Base-by-base conservation (phyloP, 2,113 vertebrate species). In the Atractosteus spatula region DNA sequence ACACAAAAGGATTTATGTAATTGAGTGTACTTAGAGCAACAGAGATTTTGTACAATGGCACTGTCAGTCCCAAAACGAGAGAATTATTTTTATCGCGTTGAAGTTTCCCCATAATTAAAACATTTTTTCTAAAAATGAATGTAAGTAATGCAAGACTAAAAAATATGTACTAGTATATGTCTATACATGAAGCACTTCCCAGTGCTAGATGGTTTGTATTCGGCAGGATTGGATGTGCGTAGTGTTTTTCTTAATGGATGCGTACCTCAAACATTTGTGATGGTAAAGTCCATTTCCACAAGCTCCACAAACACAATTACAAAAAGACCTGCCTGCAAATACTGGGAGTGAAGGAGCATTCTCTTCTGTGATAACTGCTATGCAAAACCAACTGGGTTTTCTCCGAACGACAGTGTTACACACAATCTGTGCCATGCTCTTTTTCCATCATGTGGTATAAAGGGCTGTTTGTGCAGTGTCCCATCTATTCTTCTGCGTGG, bases 381-480 rank as follows among this genome's bases (percentile, higher is more conserved):
- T 66, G 62, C 55, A 68, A 71, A 54, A 75, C 41, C 62, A 12
- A 8, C 54, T 74, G 71, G 47, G 71, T 77, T 75, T 74, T 62
- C 74, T 59, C 11, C 13, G 13, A 59, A 59, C 11, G 56, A 59
- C 69, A 72, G 79, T 74, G 45, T 78, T 76, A 66, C 55, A 68
- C 61, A 70, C 74, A 57, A 63, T 7, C 7, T 66, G 64, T 79
- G 71, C 73, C 75, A 71, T 69, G 77, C 55, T 77, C 73, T 61
- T 13, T 77, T 65, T 63, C 54, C 61, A 12, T 13, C 66, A 54
- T 55, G 66, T 51, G 71, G 12, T 8, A 16, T 12, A 29, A 8
- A 55, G 66, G 55, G 51, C 51, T 68, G 45, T 68, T 68, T 55
- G 17, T 68, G 45, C 66, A 13, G 43, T 61, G 6, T 41, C 17